Conservation (phyloP, 2,113 vertebrate genomes). For the Cinclus mexicanus region DNA sequence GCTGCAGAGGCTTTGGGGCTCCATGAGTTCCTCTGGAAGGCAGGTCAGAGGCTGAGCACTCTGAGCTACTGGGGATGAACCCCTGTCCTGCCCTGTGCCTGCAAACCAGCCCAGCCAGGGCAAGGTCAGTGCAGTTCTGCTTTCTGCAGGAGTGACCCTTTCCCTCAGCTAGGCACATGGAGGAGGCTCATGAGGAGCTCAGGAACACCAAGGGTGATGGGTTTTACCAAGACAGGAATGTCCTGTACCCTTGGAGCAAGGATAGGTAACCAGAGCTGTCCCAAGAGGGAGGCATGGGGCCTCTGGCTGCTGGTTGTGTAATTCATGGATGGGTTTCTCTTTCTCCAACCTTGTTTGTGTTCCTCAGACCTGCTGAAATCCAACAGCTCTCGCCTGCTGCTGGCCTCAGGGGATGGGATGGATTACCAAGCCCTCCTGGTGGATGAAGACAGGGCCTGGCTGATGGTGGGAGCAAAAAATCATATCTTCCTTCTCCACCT, state of each 20-base stretch:
- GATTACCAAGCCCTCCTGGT: slow-evolving; percentile 80
- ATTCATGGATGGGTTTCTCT: background rate
- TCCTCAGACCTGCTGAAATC: slow-evolving; percentile 76
- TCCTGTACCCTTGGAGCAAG: background rate
- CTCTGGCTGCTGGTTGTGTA: background rate
- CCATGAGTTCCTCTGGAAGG: background rate
- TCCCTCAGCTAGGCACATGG: background rate
- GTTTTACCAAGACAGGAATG: background rate
- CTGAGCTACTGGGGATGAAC: background rate
- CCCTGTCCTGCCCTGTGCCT: accelerated
- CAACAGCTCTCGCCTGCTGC: slow-evolving; percentile 75
- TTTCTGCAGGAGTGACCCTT: background rate
- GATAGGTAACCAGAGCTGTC: background rate
- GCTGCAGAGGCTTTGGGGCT: background rate
- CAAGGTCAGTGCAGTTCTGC: accelerated
- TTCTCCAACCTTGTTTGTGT: background rate
- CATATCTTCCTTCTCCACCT: slow-evolving; percentile 82
- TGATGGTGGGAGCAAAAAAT: slow-evolving; percentile 84
- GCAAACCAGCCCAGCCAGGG: background rate
- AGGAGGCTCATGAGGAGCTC: background rate
- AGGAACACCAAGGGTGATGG: accelerated
- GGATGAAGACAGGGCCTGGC: slow-evolving; percentile 83
- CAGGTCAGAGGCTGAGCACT: background rate
- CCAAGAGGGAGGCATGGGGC: accelerated
- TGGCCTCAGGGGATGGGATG: slow-evolving; percentile 63